Evolutionary conservation across 2,113 vertebrate species (phyloP).

Genomic region (Stigmatopora nigra): DNA sequence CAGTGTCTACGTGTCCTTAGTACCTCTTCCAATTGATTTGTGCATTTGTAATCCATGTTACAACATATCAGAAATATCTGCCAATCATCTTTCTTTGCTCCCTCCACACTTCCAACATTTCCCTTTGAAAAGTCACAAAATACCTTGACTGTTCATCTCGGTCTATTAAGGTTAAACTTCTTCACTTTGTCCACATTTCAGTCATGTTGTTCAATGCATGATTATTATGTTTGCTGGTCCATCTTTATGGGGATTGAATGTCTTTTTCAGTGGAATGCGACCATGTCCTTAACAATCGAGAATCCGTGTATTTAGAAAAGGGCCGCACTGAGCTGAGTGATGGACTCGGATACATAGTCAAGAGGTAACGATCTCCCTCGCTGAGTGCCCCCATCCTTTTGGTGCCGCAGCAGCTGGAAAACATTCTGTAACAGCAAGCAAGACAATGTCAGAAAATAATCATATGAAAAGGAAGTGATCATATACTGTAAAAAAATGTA

Average conservation of each 20-base stretch:
- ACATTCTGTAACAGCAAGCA: conserved; percentile 80
- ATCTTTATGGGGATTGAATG: conserved; percentile 18
- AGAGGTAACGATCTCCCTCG: conserved; percentile 65
- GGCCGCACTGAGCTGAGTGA: conserved; percentile 23
- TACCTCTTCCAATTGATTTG: not conserved
- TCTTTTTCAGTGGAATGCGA: conserved; percentile 32
- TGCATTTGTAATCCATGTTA: not conserved
- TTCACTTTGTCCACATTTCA: conserved; percentile 7
- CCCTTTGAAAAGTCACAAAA: not conserved
- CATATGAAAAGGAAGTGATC: not conserved
- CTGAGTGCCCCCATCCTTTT: conserved; percentile 86
- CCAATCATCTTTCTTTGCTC: not conserved
- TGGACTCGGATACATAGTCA: conserved; percentile 36
- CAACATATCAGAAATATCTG: not conserved
- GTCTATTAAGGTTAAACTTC: not conserved
- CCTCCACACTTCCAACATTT: not conserved
- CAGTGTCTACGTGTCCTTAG: too few species aligned
- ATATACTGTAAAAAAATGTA: too few species aligned
- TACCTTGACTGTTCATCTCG: not conserved
- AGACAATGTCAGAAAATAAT: not conserved
- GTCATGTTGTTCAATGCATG: conserved; percentile 26
- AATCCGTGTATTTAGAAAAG: conserved; percentile 26
- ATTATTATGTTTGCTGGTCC: conserved; percentile 34
- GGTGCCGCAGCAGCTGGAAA: conserved; percentile 90
- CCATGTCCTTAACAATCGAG: conserved; percentile 27